Evolutionary conservation across 2,888 invertebrate species (phyloP).

Genomic region (Sinohyriopsis cumingii): DNA sequence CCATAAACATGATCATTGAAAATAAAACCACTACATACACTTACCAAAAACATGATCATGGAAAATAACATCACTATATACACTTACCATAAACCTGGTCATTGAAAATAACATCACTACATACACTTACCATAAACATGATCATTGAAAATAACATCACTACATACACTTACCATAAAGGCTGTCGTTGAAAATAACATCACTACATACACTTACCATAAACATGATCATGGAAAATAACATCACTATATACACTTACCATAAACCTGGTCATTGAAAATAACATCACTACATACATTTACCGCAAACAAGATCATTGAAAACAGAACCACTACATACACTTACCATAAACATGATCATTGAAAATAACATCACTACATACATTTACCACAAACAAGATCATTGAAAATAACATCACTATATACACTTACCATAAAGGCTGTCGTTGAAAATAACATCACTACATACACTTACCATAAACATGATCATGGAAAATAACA

Average conservation of each 20-base stretch:
- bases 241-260: slow-evolving; percentile 24
- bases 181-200: no score
- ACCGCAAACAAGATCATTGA: neutral
- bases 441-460: no score
- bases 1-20: slow-evolving; percentile 47
- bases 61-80: neutral
- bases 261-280: slow-evolving; percentile 46
- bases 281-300: no score
- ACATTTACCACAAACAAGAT: neutral
- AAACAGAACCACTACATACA: neutral
- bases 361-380: slow-evolving; percentile 8
- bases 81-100: slow-evolving; percentile 43
- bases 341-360: slow-evolving; percentile 45
- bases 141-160: neutral
- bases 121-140: neutral
- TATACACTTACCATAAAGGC: slow-evolving; percentile 41
- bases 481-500: neutral
- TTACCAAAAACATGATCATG: neutral
- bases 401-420: neutral
- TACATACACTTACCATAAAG: slow-evolving; percentile 38
- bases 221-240: neutral
- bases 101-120: slow-evolving; percentile 20
- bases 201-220: no score
- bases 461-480: neutral
- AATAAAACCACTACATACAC: no score